Conservation (phyloP, 2,797 vertebrate species). For the Hephaestus fuliginosus region DNA sequence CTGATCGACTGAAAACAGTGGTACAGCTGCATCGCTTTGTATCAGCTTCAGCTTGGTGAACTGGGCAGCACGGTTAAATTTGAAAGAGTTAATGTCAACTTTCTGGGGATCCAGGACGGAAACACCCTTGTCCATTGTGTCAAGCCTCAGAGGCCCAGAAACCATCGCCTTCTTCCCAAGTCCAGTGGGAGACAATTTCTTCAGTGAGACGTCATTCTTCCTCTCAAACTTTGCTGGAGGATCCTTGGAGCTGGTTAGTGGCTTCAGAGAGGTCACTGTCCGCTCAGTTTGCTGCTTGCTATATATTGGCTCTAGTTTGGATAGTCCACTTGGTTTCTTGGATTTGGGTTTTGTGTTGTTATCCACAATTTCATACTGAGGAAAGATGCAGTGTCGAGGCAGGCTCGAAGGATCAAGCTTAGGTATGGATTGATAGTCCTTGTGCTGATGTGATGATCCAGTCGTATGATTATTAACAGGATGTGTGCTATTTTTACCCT, state of each 20-base stretch:
- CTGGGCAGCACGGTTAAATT: background rate
- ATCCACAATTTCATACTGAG: conserved; percentile 78
- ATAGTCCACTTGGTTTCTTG: conserved; percentile 5
- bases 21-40: conserved; percentile 33
- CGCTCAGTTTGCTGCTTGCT: conserved; percentile 25
- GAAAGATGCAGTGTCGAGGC: conserved; percentile 69
- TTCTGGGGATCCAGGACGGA: conserved; percentile 58
- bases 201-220: conserved; percentile 19
- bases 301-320: conserved; percentile 27
- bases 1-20: conserved; percentile 54
- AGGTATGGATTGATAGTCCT: background rate
- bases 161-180: conserved; percentile 5
- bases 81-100: conserved; percentile 1
- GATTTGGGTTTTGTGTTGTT: background rate
- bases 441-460: conserved; percentile 23
- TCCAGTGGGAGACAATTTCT: conserved; percentile 15
- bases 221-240: conserved; percentile 4
- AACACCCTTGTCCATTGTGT: conserved; percentile 79
- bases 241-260: conserved; percentile 21
- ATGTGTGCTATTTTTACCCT: background rate
- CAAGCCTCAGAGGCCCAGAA: conserved; percentile 65
- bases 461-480: background rate
- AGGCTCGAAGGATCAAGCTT: conserved; percentile 52
- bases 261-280: background rate
- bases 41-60: conserved; percentile 67